Percentiles rank a stretch among this genome's conserved stretches.
Conservation (phyloP, 1,140 invertebrate species). For the Mesaphorura yosii region DNA sequence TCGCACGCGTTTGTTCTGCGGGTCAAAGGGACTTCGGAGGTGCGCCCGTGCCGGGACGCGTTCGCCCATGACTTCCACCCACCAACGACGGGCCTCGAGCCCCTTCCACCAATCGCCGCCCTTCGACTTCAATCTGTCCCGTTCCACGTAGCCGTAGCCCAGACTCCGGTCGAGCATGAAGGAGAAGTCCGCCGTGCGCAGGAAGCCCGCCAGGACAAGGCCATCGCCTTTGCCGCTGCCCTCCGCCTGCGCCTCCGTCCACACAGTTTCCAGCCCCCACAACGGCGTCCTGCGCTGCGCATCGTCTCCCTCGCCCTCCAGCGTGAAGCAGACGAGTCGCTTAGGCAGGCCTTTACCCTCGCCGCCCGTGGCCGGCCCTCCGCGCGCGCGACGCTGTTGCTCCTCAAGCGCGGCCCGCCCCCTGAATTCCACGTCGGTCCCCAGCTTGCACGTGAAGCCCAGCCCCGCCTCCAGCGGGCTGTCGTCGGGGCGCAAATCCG, state of each 20-base stretch:
- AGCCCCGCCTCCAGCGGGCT: slow-evolving; percentile 74
- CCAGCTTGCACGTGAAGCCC: slow-evolving; percentile 57
- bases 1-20: slow-evolving; percentile 48
- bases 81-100: slow-evolving; percentile 57
- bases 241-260: slow-evolving; percentile 48
- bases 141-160: slow-evolving; percentile 47
- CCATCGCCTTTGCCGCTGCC: no score
- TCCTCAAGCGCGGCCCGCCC: slow-evolving; percentile 58
- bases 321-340: slow-evolving; percentile 58
- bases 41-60: slow-evolving; percentile 56
- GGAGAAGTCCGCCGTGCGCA: slow-evolving; percentile 67
- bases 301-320: slow-evolving; percentile 45
- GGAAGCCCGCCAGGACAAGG: slow-evolving; percentile 65
- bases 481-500: slow-evolving; percentile 66
- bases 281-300: slow-evolving; percentile 54
- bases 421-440: slow-evolving; percentile 56
- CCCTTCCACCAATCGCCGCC: slow-evolving; percentile 41
- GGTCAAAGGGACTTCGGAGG: slow-evolving; percentile 66
- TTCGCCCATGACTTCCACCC: slow-evolving; percentile 65
- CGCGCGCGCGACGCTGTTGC: slow-evolving; percentile 42
- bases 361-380: no score
- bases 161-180: slow-evolving; percentile 59
- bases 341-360: slow-evolving; percentile 55
- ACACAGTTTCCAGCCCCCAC: slow-evolving; percentile 72
- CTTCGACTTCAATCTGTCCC: background rate